Conservation (phyloP, 1,140 invertebrate species). For the Caenorhabditis latens region DNA sequence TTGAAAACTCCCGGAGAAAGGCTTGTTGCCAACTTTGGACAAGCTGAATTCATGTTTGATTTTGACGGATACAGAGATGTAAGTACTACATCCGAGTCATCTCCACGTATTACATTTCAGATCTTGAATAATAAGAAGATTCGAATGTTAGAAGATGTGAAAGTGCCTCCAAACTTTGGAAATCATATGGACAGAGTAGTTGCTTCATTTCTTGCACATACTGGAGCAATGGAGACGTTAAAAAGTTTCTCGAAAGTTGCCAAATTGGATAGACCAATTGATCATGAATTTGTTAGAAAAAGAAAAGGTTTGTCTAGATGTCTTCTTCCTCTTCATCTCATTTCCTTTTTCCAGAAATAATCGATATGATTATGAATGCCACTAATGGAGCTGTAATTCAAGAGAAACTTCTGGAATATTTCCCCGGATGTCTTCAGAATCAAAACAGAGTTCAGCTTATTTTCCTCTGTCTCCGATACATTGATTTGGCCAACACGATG, state of each 20-base stretch:
- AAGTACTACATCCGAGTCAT: not conserved
- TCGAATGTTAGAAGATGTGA: conserved; percentile 47
- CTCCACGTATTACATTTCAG: conserved; percentile 54
- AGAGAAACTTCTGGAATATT: not conserved
- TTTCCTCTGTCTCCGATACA: conserved; percentile 12
- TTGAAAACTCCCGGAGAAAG: conserved; percentile 97
- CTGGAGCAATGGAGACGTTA: not conserved
- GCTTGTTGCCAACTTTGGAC: conserved; percentile 98
- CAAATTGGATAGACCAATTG: not conserved
- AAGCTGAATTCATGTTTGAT: conserved; percentile 95
- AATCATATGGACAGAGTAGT: conserved; percentile 3
- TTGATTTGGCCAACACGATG: conserved; percentile 6
- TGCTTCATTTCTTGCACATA: not conserved
- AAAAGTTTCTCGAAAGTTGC: not conserved
- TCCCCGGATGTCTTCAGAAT: not conserved
- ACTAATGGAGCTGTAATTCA: not conserved
- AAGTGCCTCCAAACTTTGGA: conserved; percentile 2
- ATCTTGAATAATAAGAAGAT: conserved; percentile 65
- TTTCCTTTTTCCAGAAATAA: not conserved
- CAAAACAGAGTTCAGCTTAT: not conserved
- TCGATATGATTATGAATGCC: not conserved
- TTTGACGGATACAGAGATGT: conserved; percentile 93
- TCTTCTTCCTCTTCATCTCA: not conserved
- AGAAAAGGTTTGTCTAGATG: not conserved
- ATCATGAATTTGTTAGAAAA: conserved; percentile 16